These are phyloP conservation scores for Cuculus canorus DNA, from an alignment of 2,797 vertebrate genomes.

Conservation along the genomic window DNA sequence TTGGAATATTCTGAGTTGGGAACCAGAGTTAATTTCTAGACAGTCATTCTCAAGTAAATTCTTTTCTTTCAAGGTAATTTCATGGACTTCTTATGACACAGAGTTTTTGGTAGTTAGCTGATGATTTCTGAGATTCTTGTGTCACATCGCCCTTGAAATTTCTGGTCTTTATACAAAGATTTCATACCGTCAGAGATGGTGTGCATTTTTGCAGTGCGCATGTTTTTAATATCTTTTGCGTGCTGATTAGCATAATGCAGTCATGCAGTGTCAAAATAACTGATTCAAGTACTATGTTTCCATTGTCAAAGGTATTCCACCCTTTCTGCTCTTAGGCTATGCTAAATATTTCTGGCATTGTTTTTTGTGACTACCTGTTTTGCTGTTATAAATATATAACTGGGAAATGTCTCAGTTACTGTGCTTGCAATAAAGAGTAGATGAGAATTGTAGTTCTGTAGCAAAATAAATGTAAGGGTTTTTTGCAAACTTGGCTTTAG, in stretches of 20 bases:
- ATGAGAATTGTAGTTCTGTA: not conserved
- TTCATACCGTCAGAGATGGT: not conserved
- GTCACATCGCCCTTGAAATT: not conserved
- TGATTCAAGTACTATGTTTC: not conserved
- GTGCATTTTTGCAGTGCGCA: fast-evolving
- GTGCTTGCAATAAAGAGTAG: not conserved
- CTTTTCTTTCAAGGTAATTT: not conserved
- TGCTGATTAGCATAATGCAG: not conserved
- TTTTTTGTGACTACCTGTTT: not conserved
- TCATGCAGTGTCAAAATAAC: not conserved
- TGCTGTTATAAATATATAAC: not conserved
- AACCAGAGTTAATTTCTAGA: not conserved
- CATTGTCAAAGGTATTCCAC: not conserved
- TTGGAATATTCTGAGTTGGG: not conserved
- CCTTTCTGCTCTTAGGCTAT: not conserved
- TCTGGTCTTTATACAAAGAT: not conserved
- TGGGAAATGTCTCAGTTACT: not conserved
- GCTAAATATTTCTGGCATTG: not conserved
- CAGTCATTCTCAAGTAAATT: not conserved
- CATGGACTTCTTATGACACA: not conserved
- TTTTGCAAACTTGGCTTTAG: not conserved
- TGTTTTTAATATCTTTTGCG: not conserved
- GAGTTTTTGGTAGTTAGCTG: not conserved
- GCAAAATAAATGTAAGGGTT: not conserved
- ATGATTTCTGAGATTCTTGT: not conserved